Conservation (phyloP, 2,113 vertebrate genomes). For the Petaurus breviceps region DNA sequence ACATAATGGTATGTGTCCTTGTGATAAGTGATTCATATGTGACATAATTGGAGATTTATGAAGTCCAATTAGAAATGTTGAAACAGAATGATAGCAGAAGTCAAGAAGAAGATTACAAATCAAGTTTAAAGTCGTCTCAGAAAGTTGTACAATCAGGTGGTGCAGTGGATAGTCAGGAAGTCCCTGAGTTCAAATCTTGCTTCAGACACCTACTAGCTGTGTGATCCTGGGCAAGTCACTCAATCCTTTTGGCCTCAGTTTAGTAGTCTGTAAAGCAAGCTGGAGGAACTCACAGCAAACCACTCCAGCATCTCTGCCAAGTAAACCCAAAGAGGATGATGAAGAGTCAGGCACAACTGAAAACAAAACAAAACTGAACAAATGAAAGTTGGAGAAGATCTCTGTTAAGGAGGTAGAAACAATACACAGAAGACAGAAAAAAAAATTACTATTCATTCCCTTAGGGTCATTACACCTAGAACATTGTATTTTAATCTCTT, state of each 20-base stretch:
- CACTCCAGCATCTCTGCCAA: background rate
- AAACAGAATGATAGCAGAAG: background rate
- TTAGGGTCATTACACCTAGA: background rate
- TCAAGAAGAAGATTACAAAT: background rate
- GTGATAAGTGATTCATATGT: background rate
- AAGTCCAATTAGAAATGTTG: background rate
- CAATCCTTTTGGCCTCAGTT: background rate
- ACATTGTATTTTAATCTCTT: slow-evolving; percentile 19
- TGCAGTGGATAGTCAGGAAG: too few species aligned
- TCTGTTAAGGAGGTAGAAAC: background rate
- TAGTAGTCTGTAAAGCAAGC: background rate
- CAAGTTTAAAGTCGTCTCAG: background rate
- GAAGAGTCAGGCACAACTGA: background rate
- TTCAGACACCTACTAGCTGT: background rate
- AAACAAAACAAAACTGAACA: background rate
- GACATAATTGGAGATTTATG: background rate
- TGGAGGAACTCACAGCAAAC: background rate
- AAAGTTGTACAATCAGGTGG: background rate
- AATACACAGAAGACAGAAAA: background rate
- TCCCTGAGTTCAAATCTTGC: background rate
- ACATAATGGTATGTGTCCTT: background rate
- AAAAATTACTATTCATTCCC: background rate
- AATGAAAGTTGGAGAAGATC: background rate
- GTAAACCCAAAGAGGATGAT: background rate
- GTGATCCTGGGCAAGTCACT: background rate